Conservation (phyloP, 2,113 vertebrate genomes). For the Salvelinus namaycush region DNA sequence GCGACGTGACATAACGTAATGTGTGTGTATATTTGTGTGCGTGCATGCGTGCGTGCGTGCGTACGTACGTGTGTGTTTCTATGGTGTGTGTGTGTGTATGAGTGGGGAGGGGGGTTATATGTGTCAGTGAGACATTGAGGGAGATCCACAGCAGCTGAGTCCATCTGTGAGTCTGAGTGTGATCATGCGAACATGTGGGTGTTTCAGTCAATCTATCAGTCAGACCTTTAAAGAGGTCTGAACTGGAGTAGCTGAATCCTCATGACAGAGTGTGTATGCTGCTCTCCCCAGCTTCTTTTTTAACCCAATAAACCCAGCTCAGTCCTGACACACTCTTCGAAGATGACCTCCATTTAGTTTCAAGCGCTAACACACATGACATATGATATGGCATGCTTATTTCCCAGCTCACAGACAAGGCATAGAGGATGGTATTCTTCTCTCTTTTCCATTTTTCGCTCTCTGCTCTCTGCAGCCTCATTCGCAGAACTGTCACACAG, state of each 20-base stretch:
- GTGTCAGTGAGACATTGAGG: too few relatives aligned
- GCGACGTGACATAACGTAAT: not conserved
- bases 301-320: constrained; percentile 10
- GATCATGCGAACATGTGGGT: constrained; percentile 34
- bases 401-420: constrained; percentile 21
- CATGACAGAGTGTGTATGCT: not conserved
- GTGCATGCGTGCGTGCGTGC: not conserved
- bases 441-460: constrained; percentile 12
- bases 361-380: constrained; percentile 16
- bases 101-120: too few relatives aligned
- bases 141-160: too few relatives aligned
- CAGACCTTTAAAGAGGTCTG: not conserved
- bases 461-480: constrained; percentile 27
- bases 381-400: constrained; percentile 13
- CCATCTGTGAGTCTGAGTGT: not conserved
- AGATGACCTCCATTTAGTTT: constrained; percentile 34
- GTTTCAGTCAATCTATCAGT: not conserved
- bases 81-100: not conserved
- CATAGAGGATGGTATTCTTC: constrained; percentile 4
- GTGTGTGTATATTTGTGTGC: not conserved
- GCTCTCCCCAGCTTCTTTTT: constrained; percentile 12
- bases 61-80: too few relatives aligned
- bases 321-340: constrained; percentile 29
- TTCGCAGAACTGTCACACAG: constrained; percentile 37
- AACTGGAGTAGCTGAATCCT: not conserved